A percentile compares a stretch with the other conserved stretches of the same genome.
Evolutionary conservation across 2,888 invertebrate species (phyloP).

Genomic region (Clistopyga incitator): DNA sequence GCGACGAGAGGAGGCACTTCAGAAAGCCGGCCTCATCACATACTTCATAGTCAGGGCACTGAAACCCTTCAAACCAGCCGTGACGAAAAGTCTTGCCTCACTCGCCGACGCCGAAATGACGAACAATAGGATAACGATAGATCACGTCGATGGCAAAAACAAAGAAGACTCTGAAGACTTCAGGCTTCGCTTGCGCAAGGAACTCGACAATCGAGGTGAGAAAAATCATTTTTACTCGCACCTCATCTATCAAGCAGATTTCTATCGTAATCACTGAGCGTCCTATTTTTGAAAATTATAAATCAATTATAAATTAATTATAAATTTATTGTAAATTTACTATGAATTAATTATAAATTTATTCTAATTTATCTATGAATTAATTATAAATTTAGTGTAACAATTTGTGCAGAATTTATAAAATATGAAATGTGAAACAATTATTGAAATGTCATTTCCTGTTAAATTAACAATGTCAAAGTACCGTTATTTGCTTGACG

Average conservation of each 20-base stretch:
- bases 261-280: too few relatives aligned
- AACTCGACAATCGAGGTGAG: conserved; percentile 93
- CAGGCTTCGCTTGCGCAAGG: conserved; percentile 92
- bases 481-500: too few relatives aligned
- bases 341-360: too few relatives aligned
- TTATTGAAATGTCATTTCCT: too few relatives aligned
- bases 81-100: conserved; percentile 80
- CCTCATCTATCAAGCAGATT: background rate
- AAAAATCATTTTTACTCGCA: conserved; percentile 55
- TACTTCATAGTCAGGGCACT: conserved; percentile 95
- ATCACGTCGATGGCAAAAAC: conserved; percentile 72
- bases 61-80: conserved; percentile 87
- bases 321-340: too few relatives aligned
- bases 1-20: conserved; percentile 95
- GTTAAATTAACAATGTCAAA: too few relatives aligned
- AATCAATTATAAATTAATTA: too few relatives aligned
- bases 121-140: conserved; percentile 72
- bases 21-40: conserved; percentile 95
- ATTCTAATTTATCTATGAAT: too few relatives aligned
- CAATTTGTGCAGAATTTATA: too few relatives aligned
- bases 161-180: conserved; percentile 91
- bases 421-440: too few relatives aligned
- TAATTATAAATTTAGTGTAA: too few relatives aligned
- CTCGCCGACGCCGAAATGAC: conserved; percentile 78
- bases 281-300: too few relatives aligned